A percentile compares a stretch with the other conserved stretches of the same genome.
These are phyloP conservation scores for Rhinopithecus roxellana DNA, from an alignment of 2,113 vertebrate species.

Conservation along the genomic window DNA sequence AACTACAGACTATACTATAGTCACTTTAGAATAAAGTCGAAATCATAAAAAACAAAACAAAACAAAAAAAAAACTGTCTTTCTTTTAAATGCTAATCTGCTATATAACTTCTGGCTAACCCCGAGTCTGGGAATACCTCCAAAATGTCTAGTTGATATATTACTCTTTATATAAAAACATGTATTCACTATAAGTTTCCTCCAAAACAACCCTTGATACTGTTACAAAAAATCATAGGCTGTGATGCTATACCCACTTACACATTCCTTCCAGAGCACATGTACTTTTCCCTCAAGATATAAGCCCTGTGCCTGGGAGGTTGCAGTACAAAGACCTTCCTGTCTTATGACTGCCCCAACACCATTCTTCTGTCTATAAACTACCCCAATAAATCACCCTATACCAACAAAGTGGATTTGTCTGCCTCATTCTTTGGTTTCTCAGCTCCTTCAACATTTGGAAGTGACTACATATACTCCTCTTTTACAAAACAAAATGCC, in stretches of 20 bases:
- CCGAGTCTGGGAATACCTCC: neutral
- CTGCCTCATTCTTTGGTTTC: neutral
- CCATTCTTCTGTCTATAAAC: neutral
- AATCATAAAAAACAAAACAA: no score
- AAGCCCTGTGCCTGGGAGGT: neutral
- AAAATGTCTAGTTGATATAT: neutral
- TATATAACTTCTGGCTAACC: neutral
- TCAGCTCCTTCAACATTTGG: neutral
- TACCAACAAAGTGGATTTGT: neutral
- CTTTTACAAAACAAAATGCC: neutral
- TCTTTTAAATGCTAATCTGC: neutral
- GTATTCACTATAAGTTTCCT: neutral
- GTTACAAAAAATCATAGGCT: neutral
- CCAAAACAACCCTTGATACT: neutral
- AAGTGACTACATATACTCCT: neutral
- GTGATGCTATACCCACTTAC: neutral
- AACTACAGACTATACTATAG: no score
- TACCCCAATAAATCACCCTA: neutral
- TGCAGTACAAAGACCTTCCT: neutral
- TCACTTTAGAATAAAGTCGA: no score
- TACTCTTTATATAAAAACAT: neutral
- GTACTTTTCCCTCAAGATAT: neutral
- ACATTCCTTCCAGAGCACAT: neutral
- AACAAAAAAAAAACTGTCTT: neutral
- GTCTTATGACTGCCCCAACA: neutral